Percentiles rank a stretch among this genome's conserved stretches.
Evolutionary conservation across 30 jellyfish, hydroid and myxozoan species (phyloP).

Genomic region (Phacellophora camtschatica): DNA sequence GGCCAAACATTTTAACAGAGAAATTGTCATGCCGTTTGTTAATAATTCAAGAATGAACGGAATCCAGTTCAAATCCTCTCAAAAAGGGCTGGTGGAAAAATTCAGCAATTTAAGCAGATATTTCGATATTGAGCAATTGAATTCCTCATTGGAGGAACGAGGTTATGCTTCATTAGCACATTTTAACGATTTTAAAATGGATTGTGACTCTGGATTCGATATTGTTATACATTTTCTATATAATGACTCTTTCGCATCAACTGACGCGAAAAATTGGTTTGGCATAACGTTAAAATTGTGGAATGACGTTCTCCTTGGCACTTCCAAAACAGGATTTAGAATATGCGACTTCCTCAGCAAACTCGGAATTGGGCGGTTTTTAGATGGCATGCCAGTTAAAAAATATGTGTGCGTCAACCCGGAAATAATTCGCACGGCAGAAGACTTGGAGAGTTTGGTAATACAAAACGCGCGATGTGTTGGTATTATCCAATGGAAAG

Average conservation of each 20-base stretch:
- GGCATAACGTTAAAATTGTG: conserved; percentile 37
- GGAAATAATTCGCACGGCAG: conserved; percentile 71
- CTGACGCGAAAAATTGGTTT: conserved; percentile 76
- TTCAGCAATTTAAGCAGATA: conserved; percentile 71
- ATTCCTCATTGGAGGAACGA: conserved; percentile 67
- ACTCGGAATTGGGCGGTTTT: conserved; percentile 56
- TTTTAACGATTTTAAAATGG: conserved; percentile 51
- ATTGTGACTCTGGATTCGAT: conserved; percentile 65
- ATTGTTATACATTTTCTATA: conserved; percentile 78
- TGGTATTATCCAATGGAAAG: conserved; percentile 89
- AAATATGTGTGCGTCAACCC: conserved; percentile 91
- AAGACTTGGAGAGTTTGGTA: conserved; percentile 65
- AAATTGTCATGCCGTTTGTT: conserved; percentile 84
- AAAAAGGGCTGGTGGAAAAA: not conserved
- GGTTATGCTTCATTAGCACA: conserved; percentile 83
- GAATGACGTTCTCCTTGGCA: not conserved
- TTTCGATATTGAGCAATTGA: conserved; percentile 65
- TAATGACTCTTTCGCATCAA: conserved; percentile 41
- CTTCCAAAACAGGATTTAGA: conserved; percentile 51
- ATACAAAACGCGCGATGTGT: conserved; percentile 69
- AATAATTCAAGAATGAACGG: conserved; percentile 93
- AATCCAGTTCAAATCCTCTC: conserved; percentile 41
- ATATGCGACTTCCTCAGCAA: conserved; percentile 63
- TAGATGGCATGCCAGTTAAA: conserved; percentile 55
- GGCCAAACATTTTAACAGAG: conserved; percentile 74